These are phyloP conservation scores for Neomorphus geoffroyi DNA, from an alignment of 2,797 vertebrate species.

Conservation along the genomic window DNA sequence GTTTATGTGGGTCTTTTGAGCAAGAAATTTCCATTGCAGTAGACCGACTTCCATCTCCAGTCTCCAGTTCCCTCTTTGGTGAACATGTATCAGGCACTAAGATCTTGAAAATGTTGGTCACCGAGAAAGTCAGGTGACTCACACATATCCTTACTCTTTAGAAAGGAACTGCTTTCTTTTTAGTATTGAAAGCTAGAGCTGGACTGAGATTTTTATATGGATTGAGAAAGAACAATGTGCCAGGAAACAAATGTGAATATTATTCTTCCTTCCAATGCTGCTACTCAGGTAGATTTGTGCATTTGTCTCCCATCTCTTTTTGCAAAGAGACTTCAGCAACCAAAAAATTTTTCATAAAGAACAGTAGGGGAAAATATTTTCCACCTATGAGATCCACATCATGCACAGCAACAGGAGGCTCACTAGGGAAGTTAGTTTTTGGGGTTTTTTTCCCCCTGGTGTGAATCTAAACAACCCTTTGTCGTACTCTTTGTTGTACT, in stretches of 20 bases:
- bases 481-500: no score
- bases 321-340: not conserved
- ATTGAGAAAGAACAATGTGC: accelerated
- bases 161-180: not conserved
- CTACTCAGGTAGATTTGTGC: not conserved
- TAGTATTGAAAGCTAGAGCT: not conserved
- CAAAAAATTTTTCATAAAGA: not conserved
- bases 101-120: not conserved
- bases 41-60: not conserved
- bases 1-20: not conserved
- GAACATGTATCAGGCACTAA: not conserved
- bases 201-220: not conserved
- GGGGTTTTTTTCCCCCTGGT: not conserved
- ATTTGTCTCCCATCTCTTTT: not conserved
- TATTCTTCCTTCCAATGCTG: not conserved
- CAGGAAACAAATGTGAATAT: not conserved
- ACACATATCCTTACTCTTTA: not conserved
- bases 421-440: not conserved
- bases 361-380: not conserved
- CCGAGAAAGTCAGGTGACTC: not conserved
- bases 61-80: not conserved
- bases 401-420: not conserved
- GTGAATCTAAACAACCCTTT: not conserved
- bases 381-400: not conserved
- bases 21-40: not conserved